Evolutionary conservation across 2,113 vertebrate genomes (phyloP).

Genomic region (Lycaon pictus): DNA sequence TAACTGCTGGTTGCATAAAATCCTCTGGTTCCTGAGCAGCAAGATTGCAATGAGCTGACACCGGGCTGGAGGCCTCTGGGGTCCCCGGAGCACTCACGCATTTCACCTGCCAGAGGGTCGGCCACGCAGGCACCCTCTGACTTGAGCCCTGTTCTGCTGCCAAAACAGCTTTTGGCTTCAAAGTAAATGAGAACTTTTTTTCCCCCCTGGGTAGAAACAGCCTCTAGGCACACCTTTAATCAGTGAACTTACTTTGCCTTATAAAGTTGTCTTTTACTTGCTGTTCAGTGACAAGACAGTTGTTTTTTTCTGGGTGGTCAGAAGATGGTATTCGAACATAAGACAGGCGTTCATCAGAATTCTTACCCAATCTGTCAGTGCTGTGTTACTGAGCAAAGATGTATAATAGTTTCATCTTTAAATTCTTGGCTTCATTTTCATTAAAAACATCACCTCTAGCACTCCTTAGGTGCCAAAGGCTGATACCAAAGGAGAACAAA

Average conservation of each 20-base stretch:
- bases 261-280: background rate
- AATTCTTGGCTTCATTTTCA: background rate
- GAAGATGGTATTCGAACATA: background rate
- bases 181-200: background rate
- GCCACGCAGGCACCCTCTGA: background rate
- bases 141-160: background rate
- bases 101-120: accelerated
- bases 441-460: background rate
- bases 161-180: background rate
- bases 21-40: background rate
- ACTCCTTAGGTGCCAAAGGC: background rate
- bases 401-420: background rate
- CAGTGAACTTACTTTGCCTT: background rate
- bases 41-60: background rate
- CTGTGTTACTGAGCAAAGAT: background rate
- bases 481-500: background rate
- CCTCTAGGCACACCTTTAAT: background rate
- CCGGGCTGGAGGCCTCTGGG: background rate
- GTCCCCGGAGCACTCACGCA: background rate
- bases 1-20: background rate
- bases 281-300: background rate
- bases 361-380: background rate
- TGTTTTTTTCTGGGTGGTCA: background rate
- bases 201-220: background rate
- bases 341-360: too few species aligned